A percentile compares a stretch with the other conserved stretches of the same genome.
These are phyloP conservation scores for human DNA, from an alignment of 2,113 vertebrate species.

Conservation along the genomic window GRCh38 chr20:10275001-10275500, in stretches of 20 bases:
- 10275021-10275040: not conserved
- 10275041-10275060: not conserved
- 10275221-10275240: not conserved
- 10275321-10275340: not conserved
- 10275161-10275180: not conserved
- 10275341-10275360: not conserved
- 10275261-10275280: not conserved
- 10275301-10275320: not conserved
- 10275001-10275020: conserved; percentile 9
- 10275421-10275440: conserved; percentile 79
- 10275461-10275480: conserved; percentile 80
- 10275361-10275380: not conserved
- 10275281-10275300: not conserved
- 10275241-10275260: not conserved
- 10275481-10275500: conserved; percentile 93
- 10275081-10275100: not conserved
- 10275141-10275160: not conserved
- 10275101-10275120: not conserved
- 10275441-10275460: conserved; percentile 80
- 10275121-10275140: not conserved
- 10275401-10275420: conserved; percentile 59
- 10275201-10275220: not conserved
- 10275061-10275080: not conserved
- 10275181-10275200: conserved; percentile 4
- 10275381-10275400: not conserved